Percentiles rank a stretch among this genome's conserved stretches.
phyloP scores from a whole-genome alignment of 2,888 invertebrate species.

The Athrips mouffetella region DNA sequence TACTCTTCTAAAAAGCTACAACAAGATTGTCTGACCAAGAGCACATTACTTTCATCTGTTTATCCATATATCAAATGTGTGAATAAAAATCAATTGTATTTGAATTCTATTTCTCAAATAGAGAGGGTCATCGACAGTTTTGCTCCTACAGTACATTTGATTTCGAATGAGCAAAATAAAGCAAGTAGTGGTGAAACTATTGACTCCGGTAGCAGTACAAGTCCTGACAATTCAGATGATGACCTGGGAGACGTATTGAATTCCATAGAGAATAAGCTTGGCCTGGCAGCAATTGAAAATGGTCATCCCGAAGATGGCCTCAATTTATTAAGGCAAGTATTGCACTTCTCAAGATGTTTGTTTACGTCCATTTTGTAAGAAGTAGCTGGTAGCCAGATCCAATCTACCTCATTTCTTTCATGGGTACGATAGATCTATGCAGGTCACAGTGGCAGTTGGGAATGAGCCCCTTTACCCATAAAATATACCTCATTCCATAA shows the following conservation, averaged over 20 bases:
- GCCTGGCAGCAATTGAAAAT: constrained; percentile 78
- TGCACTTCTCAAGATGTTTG: too few species aligned
- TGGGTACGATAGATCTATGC: too few species aligned
- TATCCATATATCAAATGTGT: constrained; percentile 42
- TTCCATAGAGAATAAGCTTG: constrained; percentile 79
- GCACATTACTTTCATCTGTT: constrained; percentile 40
- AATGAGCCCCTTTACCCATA: too few species aligned
- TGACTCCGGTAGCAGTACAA: constrained; percentile 27
- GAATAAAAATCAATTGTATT: constrained; percentile 37
- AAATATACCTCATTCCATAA: too few species aligned
- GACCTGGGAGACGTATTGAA: constrained; percentile 75
- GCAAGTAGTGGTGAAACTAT: constrained; percentile 26
- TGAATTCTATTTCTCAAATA: constrained; percentile 40
- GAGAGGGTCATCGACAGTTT: constrained; percentile 43
- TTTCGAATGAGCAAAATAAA: constrained; percentile 57
- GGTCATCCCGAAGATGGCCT: constrained; percentile 74
- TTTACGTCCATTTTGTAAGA: too few species aligned
- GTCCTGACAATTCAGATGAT: constrained; percentile 46
- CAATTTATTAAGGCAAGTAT: constrained; percentile 71
- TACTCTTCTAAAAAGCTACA: constrained; percentile 34
- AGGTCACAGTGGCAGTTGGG: too few species aligned
- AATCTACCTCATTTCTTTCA: too few species aligned
- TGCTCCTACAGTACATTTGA: constrained; percentile 54
- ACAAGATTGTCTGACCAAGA: constrained; percentile 33
- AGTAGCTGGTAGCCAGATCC: too few species aligned